phyloP scores from a whole-genome alignment of 2,797 vertebrate species.

The Dendrocincla fuliginosa region DNA sequence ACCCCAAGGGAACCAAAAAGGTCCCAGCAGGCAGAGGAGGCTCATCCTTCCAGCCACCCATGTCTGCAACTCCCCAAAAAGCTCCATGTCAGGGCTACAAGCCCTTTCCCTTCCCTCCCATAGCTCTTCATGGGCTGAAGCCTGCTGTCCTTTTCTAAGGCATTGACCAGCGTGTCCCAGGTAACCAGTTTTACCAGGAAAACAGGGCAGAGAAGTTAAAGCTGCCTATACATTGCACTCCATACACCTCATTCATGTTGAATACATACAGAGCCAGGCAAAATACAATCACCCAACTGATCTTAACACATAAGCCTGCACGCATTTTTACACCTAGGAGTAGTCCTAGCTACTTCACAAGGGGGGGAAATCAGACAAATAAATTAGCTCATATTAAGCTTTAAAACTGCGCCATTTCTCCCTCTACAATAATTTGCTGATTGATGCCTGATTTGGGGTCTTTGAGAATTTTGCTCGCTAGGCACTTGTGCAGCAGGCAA shows the following conservation, averaged over 20 bases:
- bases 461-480: background rate
- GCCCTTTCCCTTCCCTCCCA: background rate
- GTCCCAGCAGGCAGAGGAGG: background rate
- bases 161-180: background rate
- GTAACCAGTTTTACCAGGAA: background rate
- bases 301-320: background rate
- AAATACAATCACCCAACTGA: background rate
- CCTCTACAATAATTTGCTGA: background rate
- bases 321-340: background rate
- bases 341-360: background rate
- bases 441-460: background rate
- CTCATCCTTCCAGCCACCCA: background rate
- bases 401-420: background rate
- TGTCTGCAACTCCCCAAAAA: background rate
- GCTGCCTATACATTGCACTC: background rate
- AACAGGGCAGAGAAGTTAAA: background rate
- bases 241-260: background rate
- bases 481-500: background rate
- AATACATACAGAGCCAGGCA: background rate
- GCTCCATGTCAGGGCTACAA: rapidly evolving
- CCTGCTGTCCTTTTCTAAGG: background rate
- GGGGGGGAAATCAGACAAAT: too few species aligned
- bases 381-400: background rate
- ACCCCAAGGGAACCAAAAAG: background rate
- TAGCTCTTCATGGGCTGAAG: background rate